Conservation (phyloP, 2,113 vertebrate genomes). For the Sander lucioperca region DNA sequence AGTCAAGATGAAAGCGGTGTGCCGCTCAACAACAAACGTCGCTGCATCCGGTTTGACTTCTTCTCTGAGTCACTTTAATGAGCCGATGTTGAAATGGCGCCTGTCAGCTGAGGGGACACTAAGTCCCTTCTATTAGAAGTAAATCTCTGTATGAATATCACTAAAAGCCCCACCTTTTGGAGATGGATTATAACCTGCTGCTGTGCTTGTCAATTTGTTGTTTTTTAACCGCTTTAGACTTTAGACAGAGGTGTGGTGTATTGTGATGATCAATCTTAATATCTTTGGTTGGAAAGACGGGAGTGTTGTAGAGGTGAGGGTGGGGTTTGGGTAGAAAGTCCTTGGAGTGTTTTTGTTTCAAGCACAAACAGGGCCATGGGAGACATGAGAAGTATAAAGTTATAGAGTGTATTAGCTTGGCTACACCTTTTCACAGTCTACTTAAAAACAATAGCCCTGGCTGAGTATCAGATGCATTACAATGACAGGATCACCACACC, state of each 20-base stretch:
- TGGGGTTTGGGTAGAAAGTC: conserved; percentile 21
- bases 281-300: not conserved
- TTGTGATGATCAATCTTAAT: conserved; percentile 48
- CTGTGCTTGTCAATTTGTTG: not conserved
- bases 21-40: conserved; percentile 42
- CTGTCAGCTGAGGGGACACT: conserved; percentile 51
- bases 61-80: conserved; percentile 52
- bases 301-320: conserved; percentile 41
- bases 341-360: conserved; percentile 39
- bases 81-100: conserved; percentile 32
- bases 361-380: not conserved
- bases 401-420: conserved; percentile 30
- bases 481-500: conserved; percentile 32
- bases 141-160: conserved; percentile 29
- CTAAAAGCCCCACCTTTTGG: conserved; percentile 4
- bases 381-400: conserved; percentile 18
- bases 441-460: conserved; percentile 46
- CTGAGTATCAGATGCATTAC: conserved; percentile 40
- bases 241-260: conserved; percentile 19
- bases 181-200: conserved; percentile 50
- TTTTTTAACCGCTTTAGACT: conserved; percentile 26
- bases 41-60: conserved; percentile 57
- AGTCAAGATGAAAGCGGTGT: conserved; percentile 27
- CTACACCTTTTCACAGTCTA: conserved; percentile 31
- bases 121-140: conserved; percentile 36